These are phyloP conservation scores for Empidonax traillii DNA, from an alignment of 2,113 vertebrate genomes.

Conservation along the genomic window DNA sequence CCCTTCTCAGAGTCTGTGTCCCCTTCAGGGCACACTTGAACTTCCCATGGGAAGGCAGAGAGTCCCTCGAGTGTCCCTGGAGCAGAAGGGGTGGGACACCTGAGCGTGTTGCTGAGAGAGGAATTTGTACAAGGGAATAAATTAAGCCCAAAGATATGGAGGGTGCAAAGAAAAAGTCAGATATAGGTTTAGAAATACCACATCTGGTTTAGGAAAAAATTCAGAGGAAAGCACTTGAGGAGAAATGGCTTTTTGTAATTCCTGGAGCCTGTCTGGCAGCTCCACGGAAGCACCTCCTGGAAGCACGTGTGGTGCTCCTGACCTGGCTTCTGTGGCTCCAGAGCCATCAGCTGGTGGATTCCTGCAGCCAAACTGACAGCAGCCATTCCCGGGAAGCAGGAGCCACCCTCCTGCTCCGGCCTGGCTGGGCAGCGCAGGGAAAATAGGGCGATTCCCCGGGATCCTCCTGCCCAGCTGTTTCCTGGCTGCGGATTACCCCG, in stretches of 20 bases:
- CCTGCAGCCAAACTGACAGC: background rate
- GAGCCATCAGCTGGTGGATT: background rate
- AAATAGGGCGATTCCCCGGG: conserved; percentile 79
- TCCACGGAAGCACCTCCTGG: background rate
- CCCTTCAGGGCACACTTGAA: background rate
- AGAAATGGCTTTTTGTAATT: background rate
- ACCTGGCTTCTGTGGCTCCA: background rate
- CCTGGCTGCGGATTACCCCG: conserved; percentile 76
- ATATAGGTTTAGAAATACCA: background rate
- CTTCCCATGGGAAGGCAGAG: background rate
- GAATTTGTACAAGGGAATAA: background rate
- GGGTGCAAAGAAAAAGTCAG: background rate
- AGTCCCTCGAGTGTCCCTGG: accelerated
- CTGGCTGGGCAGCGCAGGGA: conserved; percentile 53
- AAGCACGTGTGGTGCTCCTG: background rate
- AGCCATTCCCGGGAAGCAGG: background rate
- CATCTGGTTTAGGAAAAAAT: background rate
- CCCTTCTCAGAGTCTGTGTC: background rate
- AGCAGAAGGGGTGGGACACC: accelerated
- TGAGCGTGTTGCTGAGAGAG: accelerated
- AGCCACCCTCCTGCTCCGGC: background rate
- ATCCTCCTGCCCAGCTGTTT: conserved; percentile 68
- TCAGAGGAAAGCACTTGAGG: background rate
- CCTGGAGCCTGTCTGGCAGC: background rate
- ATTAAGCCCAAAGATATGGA: background rate